Base-by-base conservation (phyloP, 2,888 invertebrate species). In the Temnothorax rugatulus region DNA sequence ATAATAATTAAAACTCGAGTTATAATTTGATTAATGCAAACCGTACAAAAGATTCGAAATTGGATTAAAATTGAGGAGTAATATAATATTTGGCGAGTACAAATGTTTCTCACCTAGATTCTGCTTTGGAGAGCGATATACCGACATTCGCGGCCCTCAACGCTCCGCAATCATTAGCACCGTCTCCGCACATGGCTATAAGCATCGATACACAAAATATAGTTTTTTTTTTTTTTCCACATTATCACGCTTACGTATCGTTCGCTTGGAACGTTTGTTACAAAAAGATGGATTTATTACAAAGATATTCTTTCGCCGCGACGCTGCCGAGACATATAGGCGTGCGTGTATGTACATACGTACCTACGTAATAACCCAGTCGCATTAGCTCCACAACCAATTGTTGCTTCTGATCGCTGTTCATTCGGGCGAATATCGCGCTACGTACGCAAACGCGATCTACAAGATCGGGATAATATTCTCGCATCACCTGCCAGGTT, bases 81-180 rank as follows among this genome's bases (percentile, higher is more conserved):
- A 4, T 5, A 15, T 18, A 50, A 4, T 18, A 50, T 50, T 4
- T 50, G 7, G 34, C 18, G 15, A 4, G n/a, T 9, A 54, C 52
- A 18, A 9, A 2, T 21, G 9, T 15, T 52, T n/a, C 50, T 89
- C 90, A 94, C 94, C 95, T 97, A 0, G 98, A 98, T 95, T 98
- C 98, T 0, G 98, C 97, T 94, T 98, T 98, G 0, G 98, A 98
- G 59, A 98, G 96, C 0, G 98, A 98, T 86, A 98, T 97, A 38
- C 98, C 98, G 47, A 97, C 97, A 93, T 98, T 98, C 0, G 98
- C 98, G 15, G 97, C 97, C 95, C 98, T 98, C 75, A 98, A 95
- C 4, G 98, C 98, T 64, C 98, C 98, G 94, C 98, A 98, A 95
- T 99, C 98, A 95, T 99, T 97, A 41, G 97, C 97, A 47, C 97